These are phyloP conservation scores for Rhagium mordax DNA, from an alignment of 2,888 invertebrate genomes.

Conservation along the genomic window DNA sequence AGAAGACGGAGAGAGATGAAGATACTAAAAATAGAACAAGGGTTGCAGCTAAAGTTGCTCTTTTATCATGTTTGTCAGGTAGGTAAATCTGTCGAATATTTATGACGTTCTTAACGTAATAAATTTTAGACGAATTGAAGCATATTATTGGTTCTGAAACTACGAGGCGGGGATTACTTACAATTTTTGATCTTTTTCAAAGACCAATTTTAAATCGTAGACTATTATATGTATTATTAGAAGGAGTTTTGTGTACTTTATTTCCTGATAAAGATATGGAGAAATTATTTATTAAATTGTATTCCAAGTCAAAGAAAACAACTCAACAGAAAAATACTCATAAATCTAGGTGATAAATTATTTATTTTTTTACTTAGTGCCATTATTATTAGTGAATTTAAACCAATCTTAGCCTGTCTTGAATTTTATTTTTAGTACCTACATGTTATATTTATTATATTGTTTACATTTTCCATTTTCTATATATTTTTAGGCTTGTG, in stretches of 20 bases:
- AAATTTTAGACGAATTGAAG: slow-evolving; percentile 84
- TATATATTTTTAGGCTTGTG: slow-evolving; percentile 27
- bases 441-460: slow-evolving; percentile 24
- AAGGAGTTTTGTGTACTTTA: slow-evolving; percentile 84
- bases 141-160: slow-evolving; percentile 93
- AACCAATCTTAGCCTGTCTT: neutral
- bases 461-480: slow-evolving; percentile 29
- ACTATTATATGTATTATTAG: slow-evolving; percentile 86
- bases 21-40: slow-evolving; percentile 80
- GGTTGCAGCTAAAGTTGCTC: slow-evolving; percentile 88
- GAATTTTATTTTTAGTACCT: slow-evolving; percentile 27
- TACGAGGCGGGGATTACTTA: slow-evolving; percentile 84
- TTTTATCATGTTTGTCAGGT: slow-evolving; percentile 89
- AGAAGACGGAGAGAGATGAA: slow-evolving; percentile 62
- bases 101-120: neutral
- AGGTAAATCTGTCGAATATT: slow-evolving; percentile 37
- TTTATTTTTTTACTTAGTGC: slow-evolving; percentile 47
- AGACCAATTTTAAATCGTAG: slow-evolving; percentile 88
- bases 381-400: slow-evolving; percentile 31
- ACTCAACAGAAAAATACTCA: slow-evolving; percentile 55
- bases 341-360: slow-evolving; percentile 59
- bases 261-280: slow-evolving; percentile 86
- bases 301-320: slow-evolving; percentile 76
- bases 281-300: slow-evolving; percentile 81
- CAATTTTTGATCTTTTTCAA: slow-evolving; percentile 92